phyloP scores from a whole-genome alignment of 1,140 invertebrate genomes.

The Drosophila serrata region DNA sequence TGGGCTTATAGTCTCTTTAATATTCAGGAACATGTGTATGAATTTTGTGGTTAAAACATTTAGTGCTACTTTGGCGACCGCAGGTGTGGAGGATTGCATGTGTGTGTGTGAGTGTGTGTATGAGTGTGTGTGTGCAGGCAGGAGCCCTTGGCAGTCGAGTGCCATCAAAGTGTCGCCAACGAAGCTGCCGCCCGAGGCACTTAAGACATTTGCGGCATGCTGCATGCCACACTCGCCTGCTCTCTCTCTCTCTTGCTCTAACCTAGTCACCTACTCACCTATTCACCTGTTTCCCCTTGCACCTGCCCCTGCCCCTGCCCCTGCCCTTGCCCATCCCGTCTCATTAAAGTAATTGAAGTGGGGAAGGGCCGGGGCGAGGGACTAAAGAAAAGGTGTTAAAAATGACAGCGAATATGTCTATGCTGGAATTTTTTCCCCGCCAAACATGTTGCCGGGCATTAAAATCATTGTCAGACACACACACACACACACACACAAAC shows the following conservation, averaged over 20 bases:
- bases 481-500: slow-evolving; percentile 19
- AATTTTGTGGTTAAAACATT: neutral
- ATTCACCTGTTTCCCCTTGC: no score
- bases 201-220: slow-evolving; percentile 79
- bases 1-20: no score
- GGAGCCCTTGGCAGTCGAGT: slow-evolving; percentile 66
- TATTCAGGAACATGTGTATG: neutral
- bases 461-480: slow-evolving; percentile 74
- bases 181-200: slow-evolving; percentile 67
- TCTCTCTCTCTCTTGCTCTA: neutral
- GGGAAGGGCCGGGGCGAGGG: slow-evolving; percentile 6
- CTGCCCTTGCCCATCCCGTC: slow-evolving; percentile 1
- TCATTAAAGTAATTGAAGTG: slow-evolving; percentile 73
- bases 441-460: slow-evolving; percentile 64
- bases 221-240: slow-evolving; percentile 50
- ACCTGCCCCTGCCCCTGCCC: neutral
- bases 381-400: slow-evolving; percentile 65
- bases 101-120: slow-evolving; percentile 4
- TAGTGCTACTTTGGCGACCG: slow-evolving; percentile 9
- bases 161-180: slow-evolving; percentile 74
- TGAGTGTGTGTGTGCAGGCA: slow-evolving; percentile 7
- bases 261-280: slow-evolving; percentile 8
- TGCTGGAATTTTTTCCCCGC: slow-evolving; percentile 52
- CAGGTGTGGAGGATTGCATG: neutral
- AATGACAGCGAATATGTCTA: slow-evolving; percentile 62